These are phyloP conservation scores for Cyanoramphus novaezelandiae DNA, from an alignment of 2,113 vertebrate species.

Conservation along the genomic window DNA sequence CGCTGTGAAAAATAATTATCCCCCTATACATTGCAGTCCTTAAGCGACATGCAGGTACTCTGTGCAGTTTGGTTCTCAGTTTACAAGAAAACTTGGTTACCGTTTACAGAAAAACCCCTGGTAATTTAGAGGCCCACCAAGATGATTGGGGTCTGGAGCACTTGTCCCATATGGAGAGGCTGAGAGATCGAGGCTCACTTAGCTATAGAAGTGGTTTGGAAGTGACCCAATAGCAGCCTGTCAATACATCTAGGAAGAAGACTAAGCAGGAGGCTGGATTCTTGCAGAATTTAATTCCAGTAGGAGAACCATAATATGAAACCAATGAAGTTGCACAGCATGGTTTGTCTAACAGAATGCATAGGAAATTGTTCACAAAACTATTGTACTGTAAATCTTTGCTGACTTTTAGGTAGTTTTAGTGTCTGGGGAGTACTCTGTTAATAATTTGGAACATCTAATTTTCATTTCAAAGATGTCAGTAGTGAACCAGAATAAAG, in stretches of 20 bases:
- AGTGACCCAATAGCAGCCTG: not conserved
- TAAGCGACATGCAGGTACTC: not conserved
- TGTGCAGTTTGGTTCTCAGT: not conserved
- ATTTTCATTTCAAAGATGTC: not conserved
- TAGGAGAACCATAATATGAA: not conserved
- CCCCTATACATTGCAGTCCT: too few relatives aligned
- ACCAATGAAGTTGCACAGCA: not conserved
- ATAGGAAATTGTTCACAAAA: not conserved
- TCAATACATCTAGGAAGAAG: not conserved
- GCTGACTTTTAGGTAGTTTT: not conserved
- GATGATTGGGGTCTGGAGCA: not conserved
- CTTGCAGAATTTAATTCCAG: not conserved
- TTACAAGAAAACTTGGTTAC: not conserved
- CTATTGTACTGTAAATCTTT: not conserved
- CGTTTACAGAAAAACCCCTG: not conserved
- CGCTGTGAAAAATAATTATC: not conserved
- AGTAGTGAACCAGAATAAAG: not conserved
- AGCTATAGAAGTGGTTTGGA: not conserved
- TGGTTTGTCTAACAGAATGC: not conserved
- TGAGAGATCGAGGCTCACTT: not conserved
- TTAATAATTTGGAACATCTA: not conserved
- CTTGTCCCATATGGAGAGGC: not conserved
- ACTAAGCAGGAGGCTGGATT: not conserved
- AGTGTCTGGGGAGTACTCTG: not conserved
- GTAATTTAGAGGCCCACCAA: not conserved